Evolutionary conservation across 2,797 vertebrate genomes (phyloP).

Genomic region (Leuciscus waleckii): DNA sequence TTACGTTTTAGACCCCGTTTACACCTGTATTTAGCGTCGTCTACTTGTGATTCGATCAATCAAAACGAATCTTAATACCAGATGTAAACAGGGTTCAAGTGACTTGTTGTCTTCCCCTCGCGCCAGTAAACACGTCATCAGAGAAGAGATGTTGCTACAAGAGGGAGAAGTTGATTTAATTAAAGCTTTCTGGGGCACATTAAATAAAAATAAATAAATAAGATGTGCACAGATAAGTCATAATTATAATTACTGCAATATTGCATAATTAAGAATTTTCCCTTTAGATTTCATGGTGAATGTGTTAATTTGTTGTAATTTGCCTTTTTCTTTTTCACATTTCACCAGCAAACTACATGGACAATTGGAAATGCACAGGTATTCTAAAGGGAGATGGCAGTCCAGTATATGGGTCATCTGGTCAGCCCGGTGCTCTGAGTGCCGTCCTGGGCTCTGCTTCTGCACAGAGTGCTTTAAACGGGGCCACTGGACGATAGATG

Average conservation of each 20-base stretch:
- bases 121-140: neutral
- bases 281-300: neutral
- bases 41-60: too few relatives aligned
- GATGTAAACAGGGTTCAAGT: too few relatives aligned
- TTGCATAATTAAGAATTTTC: neutral
- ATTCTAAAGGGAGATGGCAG: conserved; percentile 98
- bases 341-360: conserved; percentile 95
- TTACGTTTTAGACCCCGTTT: too few relatives aligned
- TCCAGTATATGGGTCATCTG: conserved; percentile 85
- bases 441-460: conserved; percentile 83
- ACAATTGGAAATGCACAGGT: conserved; percentile 98
- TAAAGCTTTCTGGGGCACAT: neutral
- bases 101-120: too few relatives aligned
- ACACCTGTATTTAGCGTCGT: too few relatives aligned
- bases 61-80: too few relatives aligned
- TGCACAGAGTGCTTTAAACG: conserved; percentile 86
- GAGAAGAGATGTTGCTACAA: neutral
- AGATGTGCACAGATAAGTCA: neutral
- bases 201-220: neutral
- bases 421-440: conserved; percentile 88
- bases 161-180: neutral
- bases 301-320: neutral
- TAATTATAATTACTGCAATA: neutral
- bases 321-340: neutral
- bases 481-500: conserved; percentile 91